These are phyloP conservation scores for Pipistrellus pipistrellus DNA, from an alignment of 2,797 vertebrate genomes.

Conservation along the genomic window DNA sequence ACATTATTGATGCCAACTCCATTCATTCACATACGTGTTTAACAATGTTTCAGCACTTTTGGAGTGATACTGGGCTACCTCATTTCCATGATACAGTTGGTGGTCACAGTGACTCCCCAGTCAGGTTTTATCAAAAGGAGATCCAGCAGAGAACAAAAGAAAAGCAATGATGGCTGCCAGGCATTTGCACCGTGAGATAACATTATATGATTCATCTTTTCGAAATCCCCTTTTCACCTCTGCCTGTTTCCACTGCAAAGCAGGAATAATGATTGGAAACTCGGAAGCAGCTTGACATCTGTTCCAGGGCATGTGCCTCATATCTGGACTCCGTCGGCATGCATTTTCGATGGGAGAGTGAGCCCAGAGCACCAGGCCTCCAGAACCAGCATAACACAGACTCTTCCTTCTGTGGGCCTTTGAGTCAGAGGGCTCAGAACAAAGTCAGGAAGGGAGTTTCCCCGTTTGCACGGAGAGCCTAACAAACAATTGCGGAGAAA, in stretches of 20 bases:
- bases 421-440: background rate
- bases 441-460: background rate
- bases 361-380: accelerated
- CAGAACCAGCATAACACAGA: background rate
- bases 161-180: background rate
- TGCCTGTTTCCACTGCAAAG: background rate
- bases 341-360: background rate
- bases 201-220: background rate
- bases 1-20: background rate
- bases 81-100: background rate
- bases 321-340: accelerated
- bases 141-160: background rate
- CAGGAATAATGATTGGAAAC: background rate
- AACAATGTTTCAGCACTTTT: background rate
- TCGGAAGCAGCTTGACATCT: background rate
- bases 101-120: background rate
- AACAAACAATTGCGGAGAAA: background rate
- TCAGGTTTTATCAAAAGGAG: conserved; percentile 41
- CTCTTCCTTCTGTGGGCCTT: background rate
- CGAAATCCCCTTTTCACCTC: background rate
- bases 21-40: background rate
- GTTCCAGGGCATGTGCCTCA: background rate
- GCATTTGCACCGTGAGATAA: background rate
- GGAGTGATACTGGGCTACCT: background rate
- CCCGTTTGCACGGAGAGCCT: background rate